These are phyloP conservation scores for Slavum lentiscoides DNA, from an alignment of 2,888 invertebrate species.

Conservation along the genomic window DNA sequence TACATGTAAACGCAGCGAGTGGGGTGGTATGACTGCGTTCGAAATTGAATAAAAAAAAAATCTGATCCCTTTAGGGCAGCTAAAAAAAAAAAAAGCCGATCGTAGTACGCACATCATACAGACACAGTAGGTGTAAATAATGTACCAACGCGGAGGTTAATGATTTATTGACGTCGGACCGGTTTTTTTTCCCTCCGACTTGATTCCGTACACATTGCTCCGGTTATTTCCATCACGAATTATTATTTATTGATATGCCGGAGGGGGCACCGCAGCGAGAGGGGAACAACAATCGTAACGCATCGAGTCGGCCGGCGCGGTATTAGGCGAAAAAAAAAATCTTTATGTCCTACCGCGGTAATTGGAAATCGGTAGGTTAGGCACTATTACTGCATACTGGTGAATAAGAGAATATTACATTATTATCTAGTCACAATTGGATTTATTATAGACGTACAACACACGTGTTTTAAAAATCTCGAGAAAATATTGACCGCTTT, in stretches of 20 bases:
- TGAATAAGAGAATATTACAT: not conserved
- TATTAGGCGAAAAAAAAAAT: slow-evolving; percentile 28
- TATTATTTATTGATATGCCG: slow-evolving; percentile 47
- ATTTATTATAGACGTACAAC: slow-evolving; percentile 24
- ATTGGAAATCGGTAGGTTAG: slow-evolving; percentile 36
- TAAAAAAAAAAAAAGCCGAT: slow-evolving; percentile 20
- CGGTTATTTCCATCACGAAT: slow-evolving; percentile 44
- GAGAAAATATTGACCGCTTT: slow-evolving; percentile 2
- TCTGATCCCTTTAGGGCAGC: slow-evolving; percentile 24
- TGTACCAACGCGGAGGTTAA: slow-evolving; percentile 25
- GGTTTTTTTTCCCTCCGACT: slow-evolving; percentile 29
- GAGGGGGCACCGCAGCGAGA: not conserved
- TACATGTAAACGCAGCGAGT: too few relatives aligned
- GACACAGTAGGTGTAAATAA: slow-evolving; percentile 43
- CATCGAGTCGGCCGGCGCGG: not conserved
- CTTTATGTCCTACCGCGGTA: slow-evolving; percentile 35
- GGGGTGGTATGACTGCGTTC: slow-evolving; percentile 21
- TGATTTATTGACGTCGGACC: slow-evolving; percentile 39
- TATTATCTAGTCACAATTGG: slow-evolving; percentile 29
- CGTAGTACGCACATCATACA: slow-evolving; percentile 9
- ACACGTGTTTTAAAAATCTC: slow-evolving; percentile 4
- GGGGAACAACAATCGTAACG: slow-evolving; percentile 28
- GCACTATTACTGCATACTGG: too few relatives aligned
- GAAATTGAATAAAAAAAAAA: slow-evolving; percentile 49
- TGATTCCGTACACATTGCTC: slow-evolving; percentile 31